Percentiles rank a stretch among this genome's conserved stretches.
These are phyloP conservation scores for Pipistrellus nathusii DNA, from an alignment of 2,797 vertebrate species.

Conservation along the genomic window DNA sequence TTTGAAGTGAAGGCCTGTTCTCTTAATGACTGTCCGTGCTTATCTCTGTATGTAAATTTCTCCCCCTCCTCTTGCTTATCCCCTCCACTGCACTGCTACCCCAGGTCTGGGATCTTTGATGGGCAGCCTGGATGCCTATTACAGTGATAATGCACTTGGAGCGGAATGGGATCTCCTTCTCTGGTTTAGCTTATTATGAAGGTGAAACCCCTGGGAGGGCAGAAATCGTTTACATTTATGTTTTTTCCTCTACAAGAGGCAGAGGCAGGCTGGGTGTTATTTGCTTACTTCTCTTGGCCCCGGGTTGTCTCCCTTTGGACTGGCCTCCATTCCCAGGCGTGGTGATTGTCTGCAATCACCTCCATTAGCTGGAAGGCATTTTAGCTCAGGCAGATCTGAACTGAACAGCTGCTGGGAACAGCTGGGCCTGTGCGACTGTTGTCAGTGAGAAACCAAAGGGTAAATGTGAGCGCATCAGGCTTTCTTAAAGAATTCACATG, in stretches of 20 bases:
- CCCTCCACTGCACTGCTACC: neutral
- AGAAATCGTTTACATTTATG: constrained; percentile 85
- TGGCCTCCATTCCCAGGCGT: constrained; percentile 66
- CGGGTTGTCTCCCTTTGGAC: constrained; percentile 72
- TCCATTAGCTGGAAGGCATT: neutral
- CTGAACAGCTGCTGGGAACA: constrained; percentile 52
- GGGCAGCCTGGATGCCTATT: constrained; percentile 77
- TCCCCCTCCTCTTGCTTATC: neutral
- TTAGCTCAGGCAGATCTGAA: neutral
- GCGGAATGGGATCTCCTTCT: constrained; percentile 86
- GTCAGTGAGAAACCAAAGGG: constrained; percentile 29
- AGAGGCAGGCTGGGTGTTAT: constrained; percentile 59
- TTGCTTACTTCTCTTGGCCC: neutral
- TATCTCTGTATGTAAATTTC: constrained; percentile 72
- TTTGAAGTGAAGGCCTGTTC: constrained; percentile 82
- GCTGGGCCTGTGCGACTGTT: neutral
- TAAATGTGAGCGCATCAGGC: neutral
- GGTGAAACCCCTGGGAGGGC: constrained; percentile 86
- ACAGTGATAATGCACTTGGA: constrained; percentile 86
- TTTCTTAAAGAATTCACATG: neutral
- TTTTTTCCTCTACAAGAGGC: constrained; percentile 76
- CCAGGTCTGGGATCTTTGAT: constrained; percentile 76
- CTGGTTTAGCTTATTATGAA: constrained; percentile 87
- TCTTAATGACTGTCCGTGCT: constrained; percentile 81
- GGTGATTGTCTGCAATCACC: neutral